phyloP scores from a whole-genome alignment of 2,888 invertebrate species.

The Ennomos erosarius region DNA sequence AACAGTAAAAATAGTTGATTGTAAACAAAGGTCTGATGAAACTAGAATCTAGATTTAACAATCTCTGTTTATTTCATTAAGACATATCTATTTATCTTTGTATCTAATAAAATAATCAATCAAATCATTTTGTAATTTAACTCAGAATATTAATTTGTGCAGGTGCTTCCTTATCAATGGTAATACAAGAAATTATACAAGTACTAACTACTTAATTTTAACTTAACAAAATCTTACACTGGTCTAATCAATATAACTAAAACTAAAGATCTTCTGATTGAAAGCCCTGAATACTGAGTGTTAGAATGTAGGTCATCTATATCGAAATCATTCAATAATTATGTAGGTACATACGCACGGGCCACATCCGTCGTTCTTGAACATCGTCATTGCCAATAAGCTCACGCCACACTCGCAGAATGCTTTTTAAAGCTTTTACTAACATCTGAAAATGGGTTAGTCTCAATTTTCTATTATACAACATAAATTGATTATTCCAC shows the following conservation, averaged over 20 bases:
- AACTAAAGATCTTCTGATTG: conserved; percentile 4
- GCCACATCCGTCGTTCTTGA: no score
- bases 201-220: conserved; percentile 30
- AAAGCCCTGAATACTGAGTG: conserved; percentile 1
- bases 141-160: conserved; percentile 40
- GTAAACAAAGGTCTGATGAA: conserved; percentile 51
- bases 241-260: conserved; percentile 16
- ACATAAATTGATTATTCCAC: background rate
- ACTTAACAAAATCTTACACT: conserved; percentile 33
- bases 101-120: conserved; percentile 30
- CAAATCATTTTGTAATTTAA: conserved; percentile 33
- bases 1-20: conserved; percentile 54
- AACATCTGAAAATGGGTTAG: background rate
- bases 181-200: conserved; percentile 23
- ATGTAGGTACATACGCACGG: no score
- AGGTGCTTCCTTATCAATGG: conserved; percentile 27
- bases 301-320: no score
- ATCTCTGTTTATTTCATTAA: conserved; percentile 40
- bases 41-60: conserved; percentile 39
- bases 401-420: background rate
- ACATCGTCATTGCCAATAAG: background rate
- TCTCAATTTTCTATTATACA: no score
- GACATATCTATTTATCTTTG: conserved; percentile 32
- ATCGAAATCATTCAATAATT: no score
- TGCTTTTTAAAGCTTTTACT: background rate